Evolutionary conservation across 23 tunicate species (phyloP), one percentile per base, ranked within the genome.

Genomic region (Oikopleura albicans): DNA sequence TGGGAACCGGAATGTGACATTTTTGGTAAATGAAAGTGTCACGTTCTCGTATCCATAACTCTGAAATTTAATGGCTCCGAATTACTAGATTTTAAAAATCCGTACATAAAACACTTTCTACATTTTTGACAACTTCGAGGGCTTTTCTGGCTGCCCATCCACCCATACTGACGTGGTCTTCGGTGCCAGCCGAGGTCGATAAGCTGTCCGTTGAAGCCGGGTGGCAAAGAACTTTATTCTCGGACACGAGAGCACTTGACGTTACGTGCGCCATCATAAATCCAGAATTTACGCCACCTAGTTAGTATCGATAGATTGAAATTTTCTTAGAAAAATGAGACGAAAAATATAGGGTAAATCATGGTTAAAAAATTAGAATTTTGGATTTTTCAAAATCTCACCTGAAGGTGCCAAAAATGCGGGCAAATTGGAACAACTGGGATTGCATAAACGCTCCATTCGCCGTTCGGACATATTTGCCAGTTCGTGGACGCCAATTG

Each of bases 371-470:
- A n/a, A n/a, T n/a, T n/a, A n/a, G n/a, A n/a, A n/a, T n/a, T n/a
- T n/a, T n/a, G n/a, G n/a, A n/a, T n/a, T n/a, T n/a, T 49, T 49
- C 16, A 8, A 8, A 49, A 8, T 49, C 59, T 49, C 22, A 49
- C 59, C 59, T 49, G 8, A 8, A 49, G 59, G 59, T 8, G 59
- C 98, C 85, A 93, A 83, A 84, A 93, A 93, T 1, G 98, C 98
- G 1, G 98, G 98, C 0, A 93, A 16, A 49, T 22, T 22, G 22
- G 59, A 49, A 16, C 59, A 49, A 49, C 59, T 88, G 66, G 91
- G 95, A 57, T 93, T 93, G 87, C 90, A 86, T 39, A 93, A 66
- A 41, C 98, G 84, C 84, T 93, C 98, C 39, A 93, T 93, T 85
- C 98, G 59, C 66, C 98, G 75, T 39, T 93, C 98, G 59, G 94